phyloP scores from a whole-genome alignment of 2,797 vertebrate genomes.

The Takifugu ocellatus region DNA sequence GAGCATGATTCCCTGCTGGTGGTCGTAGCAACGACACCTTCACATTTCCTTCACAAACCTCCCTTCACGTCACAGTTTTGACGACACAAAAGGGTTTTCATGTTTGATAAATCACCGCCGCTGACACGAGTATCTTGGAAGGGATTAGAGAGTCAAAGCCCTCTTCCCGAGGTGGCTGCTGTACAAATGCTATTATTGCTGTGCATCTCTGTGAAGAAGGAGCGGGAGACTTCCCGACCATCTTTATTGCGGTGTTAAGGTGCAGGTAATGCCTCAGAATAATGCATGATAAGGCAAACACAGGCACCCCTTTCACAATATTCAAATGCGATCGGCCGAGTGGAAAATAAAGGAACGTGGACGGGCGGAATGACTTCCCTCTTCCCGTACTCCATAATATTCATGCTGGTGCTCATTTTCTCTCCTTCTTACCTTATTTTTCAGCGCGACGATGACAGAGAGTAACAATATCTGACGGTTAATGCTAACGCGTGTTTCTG shows the following conservation, averaged over 20 bases:
- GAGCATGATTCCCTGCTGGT: too few species aligned
- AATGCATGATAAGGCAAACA: conserved; percentile 84
- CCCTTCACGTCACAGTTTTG: conserved; percentile 18
- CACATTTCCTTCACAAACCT: conserved; percentile 15
- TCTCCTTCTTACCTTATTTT: conserved; percentile 52
- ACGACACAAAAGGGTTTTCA: conserved; percentile 30
- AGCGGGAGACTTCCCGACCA: conserved; percentile 60
- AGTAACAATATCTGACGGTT: conserved; percentile 23
- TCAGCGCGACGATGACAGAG: conserved; percentile 56
- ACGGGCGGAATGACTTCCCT: conserved; percentile 69
- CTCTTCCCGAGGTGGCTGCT: conserved; percentile 35
- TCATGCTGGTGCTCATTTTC: conserved; percentile 56
- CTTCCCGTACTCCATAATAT: conserved; percentile 62
- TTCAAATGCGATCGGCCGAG: conserved; percentile 76
- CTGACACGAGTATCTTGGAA: conserved; percentile 53
- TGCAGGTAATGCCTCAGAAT: conserved; percentile 76
- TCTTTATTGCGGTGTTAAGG: conserved; percentile 74
- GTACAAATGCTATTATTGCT: conserved; percentile 72
- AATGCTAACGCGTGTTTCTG: conserved; percentile 9
- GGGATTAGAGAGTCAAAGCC: conserved; percentile 60
- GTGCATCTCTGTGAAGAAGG: conserved; percentile 60
- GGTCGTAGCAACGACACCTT: too few species aligned
- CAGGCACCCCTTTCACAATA: conserved; percentile 77
- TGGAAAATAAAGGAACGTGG: conserved; percentile 79
- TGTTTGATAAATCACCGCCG: conserved; percentile 33